phyloP scores from a whole-genome alignment of 2,113 vertebrate species.

The Circaetus cinerascens region DNA sequence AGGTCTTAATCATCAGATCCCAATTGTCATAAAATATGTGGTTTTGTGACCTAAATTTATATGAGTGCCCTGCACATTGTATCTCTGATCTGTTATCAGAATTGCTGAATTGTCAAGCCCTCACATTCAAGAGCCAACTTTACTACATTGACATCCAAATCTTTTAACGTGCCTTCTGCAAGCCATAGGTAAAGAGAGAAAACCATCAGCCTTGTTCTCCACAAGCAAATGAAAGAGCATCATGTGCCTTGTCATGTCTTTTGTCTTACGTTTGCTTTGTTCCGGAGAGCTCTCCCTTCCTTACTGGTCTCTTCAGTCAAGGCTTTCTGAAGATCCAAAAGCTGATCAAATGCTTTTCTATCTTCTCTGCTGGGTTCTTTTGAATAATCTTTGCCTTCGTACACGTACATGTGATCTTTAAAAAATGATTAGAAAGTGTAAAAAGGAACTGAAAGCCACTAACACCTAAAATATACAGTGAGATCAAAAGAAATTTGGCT shows the following conservation, averaged over 20 bases:
- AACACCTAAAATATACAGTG: background rate
- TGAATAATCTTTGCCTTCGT: conserved; percentile 93
- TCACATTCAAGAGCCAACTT: background rate
- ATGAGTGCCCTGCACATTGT: rapidly evolving
- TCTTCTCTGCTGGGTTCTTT: conserved; percentile 85
- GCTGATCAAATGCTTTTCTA: conserved; percentile 76
- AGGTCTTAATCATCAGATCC: background rate
- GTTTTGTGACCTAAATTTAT: background rate
- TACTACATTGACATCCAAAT: background rate
- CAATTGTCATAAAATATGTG: background rate
- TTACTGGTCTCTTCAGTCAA: conserved; percentile 60
- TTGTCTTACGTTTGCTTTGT: conserved; percentile 79
- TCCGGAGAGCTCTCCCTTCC: conserved; percentile 79
- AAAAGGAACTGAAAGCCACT: background rate
- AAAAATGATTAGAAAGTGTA: conserved; percentile 20
- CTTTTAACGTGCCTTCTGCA: background rate
- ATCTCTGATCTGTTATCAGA: background rate
- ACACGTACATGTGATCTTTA: conserved; percentile 89
- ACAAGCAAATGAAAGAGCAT: background rate
- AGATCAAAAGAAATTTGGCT: background rate
- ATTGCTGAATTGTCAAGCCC: background rate
- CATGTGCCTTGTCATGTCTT: background rate
- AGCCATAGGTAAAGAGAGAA: background rate
- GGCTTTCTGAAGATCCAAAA: conserved; percentile 79
- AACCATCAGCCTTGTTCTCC: background rate